Conservation (phyloP, 1,140 invertebrate species). For the Leucophenga varia region DNA sequence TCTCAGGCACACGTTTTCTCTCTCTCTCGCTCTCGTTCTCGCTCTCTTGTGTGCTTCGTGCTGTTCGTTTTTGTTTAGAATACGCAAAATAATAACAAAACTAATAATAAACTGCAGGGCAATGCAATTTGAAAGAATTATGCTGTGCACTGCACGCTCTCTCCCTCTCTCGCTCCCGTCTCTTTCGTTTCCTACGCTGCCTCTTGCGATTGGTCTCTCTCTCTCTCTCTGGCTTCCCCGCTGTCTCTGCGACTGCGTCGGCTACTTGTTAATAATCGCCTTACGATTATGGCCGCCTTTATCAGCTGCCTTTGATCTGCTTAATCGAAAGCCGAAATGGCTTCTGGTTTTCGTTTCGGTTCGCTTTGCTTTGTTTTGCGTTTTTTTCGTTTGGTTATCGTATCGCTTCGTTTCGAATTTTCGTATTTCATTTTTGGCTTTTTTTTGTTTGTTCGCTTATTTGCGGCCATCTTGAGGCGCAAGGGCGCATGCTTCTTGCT, state of each 20-base stretch:
- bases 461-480: slow-evolving; percentile 3
- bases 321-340: slow-evolving; percentile 47
- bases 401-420: too few relatives aligned
- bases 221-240: background rate
- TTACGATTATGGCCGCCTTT: slow-evolving; percentile 36
- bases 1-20: too few relatives aligned
- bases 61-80: slow-evolving; percentile 51
- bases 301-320: slow-evolving; percentile 39
- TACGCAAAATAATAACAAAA: slow-evolving; percentile 56
- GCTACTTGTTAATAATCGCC: slow-evolving; percentile 44
- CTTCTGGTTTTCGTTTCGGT: slow-evolving; percentile 39
- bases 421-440: background rate
- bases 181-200: background rate
- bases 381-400: too few relatives aligned
- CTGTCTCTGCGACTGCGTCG: slow-evolving; percentile 1
- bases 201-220: too few relatives aligned
- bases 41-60: too few relatives aligned
- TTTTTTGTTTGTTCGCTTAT: background rate
- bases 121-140: slow-evolving; percentile 47
- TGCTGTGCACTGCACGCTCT: too few relatives aligned
- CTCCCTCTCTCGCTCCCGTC: background rate
- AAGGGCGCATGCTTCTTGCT: slow-evolving; percentile 2
- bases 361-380: too few relatives aligned
- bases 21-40: background rate
- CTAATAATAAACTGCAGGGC: slow-evolving; percentile 54